These are phyloP conservation scores for Macrochelys suwanniensis DNA, from an alignment of 2,797 vertebrate species.

Conservation along the genomic window DNA sequence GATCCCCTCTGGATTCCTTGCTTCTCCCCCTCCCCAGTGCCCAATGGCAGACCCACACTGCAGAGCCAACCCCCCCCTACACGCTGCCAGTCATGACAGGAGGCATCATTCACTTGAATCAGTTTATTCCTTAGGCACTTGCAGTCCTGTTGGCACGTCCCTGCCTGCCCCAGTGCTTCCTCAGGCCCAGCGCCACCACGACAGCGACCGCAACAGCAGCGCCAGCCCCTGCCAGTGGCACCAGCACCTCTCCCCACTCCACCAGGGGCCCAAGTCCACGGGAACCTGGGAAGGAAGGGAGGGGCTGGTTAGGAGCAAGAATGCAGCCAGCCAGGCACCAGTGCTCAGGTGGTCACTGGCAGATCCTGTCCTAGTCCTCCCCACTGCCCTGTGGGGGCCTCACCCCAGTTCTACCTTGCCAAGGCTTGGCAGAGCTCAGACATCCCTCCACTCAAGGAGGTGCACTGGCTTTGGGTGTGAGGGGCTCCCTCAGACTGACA, in stretches of 20 bases:
- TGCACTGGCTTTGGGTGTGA: too few relatives aligned
- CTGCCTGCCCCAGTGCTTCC: background rate
- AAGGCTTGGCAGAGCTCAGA: too few relatives aligned
- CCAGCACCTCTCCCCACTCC: background rate
- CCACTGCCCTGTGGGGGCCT: background rate
- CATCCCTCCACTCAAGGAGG: too few relatives aligned
- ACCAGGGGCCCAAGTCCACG: background rate
- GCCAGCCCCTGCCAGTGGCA: accelerated
- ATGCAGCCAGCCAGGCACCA: accelerated
- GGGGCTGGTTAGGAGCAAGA: background rate
- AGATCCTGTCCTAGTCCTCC: background rate
- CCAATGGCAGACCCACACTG: too few relatives aligned
- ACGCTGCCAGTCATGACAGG: background rate
- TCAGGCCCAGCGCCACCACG: background rate
- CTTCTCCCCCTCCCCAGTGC: too few relatives aligned
- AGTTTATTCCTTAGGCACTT: background rate
- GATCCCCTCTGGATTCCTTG: too few relatives aligned
- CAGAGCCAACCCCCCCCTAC: accelerated
- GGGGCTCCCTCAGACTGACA: too few relatives aligned
- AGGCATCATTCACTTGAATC: background rate
- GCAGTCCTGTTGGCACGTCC: background rate
- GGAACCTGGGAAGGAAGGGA: background rate
- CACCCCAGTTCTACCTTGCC: too few relatives aligned
- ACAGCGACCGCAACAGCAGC: accelerated
- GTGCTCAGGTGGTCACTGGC: too few relatives aligned